These are phyloP conservation scores for Hyppa rectilinea DNA, from an alignment of 2,888 invertebrate genomes.

Conservation along the genomic window DNA sequence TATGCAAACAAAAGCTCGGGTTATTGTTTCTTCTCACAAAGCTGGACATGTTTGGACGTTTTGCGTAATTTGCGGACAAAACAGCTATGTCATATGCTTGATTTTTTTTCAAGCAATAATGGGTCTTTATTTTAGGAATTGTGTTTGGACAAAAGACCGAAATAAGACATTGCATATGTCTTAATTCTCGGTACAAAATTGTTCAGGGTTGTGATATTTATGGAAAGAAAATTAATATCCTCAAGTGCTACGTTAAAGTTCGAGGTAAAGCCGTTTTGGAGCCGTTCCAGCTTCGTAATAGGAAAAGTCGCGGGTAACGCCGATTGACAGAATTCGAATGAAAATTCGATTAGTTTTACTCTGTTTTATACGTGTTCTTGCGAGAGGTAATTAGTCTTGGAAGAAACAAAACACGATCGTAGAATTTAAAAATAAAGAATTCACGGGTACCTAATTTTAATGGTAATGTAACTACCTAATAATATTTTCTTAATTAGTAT, in stretches of 20 bases:
- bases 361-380: conserved; percentile 25
- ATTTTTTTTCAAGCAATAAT: conserved; percentile 52
- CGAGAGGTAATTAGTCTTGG: conserved; percentile 27
- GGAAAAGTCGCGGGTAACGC: conserved; percentile 68
- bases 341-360: conserved; percentile 66
- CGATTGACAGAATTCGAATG: conserved; percentile 65
- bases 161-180: conserved; percentile 49
- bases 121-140: conserved; percentile 44
- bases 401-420: conserved; percentile 29
- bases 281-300: conserved; percentile 72
- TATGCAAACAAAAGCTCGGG: conserved; percentile 85
- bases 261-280: conserved; percentile 69
- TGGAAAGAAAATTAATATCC: conserved; percentile 54
- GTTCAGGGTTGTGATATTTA: conserved; percentile 36
- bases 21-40: conserved; percentile 85
- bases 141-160: conserved; percentile 29
- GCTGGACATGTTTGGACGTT: conserved; percentile 85
- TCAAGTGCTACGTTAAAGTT: conserved; percentile 65
- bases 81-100: conserved; percentile 75
- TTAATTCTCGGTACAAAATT: conserved; percentile 17
- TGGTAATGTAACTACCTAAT: conserved; percentile 19
- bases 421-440: conserved; percentile 23
- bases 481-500: conserved; percentile 54
- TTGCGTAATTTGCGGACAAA: conserved; percentile 87
- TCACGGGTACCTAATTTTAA: conserved; percentile 30